Evolutionary conservation across 2,888 invertebrate species (phyloP), one percentile per base, ranked within the genome.

Genomic region (Lottia scabra): DNA sequence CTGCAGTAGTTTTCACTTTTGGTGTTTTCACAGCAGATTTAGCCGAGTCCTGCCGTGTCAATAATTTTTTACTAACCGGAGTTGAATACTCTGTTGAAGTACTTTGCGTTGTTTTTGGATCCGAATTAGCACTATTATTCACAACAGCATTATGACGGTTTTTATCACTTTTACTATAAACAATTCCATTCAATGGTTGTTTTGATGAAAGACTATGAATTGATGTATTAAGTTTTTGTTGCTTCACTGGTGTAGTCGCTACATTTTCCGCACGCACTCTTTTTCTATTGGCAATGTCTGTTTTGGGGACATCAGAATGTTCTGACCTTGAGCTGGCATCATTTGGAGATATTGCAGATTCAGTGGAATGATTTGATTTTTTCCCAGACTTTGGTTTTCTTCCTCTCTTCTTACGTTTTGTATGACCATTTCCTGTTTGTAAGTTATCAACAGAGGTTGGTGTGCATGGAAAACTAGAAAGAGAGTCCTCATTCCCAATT

Each of bases 1-100:
- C 95, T 86, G 94, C 93, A 0, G 96, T 96, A 38, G 94, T 94
- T 89, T 94, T 94, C 65, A 94, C 90, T 83, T 90, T 89, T 26
- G 92, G 92, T 85, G 92, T 83, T 74, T 83, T 83, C 67, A 84
- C 73, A 64, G 66, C 38, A 26, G 38, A 12, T 38, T 65, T 65
- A 65, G 27, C 12, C 3, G 30, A 65, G n/a, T 38, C 43, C 26
- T 65, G 38, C 16, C 56, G 19, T 12, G 23, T 56, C 19, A 19
- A 19, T 23, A 23, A 23, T 19, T 56, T 56, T 23, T 56, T 56
- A 23, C 23, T 19, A 56, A 19, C 23, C 10, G 56, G 56, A 12
- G 56, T 56, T 56, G 56, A 56, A 56, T 23, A 56, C 10, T 56
- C 56, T 23, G 23, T 19, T 56, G 56, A 56, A 23, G 19, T 56